Evolutionary conservation across 2,888 invertebrate genomes (phyloP).

Genomic region (Dynastes tityus): DNA sequence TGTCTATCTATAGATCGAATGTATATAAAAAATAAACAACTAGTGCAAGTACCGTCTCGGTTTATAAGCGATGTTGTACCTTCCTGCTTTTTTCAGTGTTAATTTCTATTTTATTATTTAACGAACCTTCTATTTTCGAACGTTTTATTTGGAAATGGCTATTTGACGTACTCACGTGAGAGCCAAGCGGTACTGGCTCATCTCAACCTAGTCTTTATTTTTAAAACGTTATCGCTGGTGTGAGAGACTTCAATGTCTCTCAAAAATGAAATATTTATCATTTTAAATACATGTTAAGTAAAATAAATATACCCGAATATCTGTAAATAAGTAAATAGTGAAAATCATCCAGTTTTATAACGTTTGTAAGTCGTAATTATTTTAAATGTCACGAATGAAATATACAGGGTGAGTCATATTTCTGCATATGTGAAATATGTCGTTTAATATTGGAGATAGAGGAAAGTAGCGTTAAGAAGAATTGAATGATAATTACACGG

Average conservation of each 20-base stretch:
- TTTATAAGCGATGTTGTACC: conserved; percentile 6
- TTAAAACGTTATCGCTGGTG: conserved; percentile 33
- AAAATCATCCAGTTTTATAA: background rate
- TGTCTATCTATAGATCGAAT: conserved; percentile 3
- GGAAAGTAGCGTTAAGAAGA: too few species aligned
- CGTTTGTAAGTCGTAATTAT: background rate
- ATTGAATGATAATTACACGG: too few species aligned
- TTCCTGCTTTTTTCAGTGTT: conserved; percentile 1
- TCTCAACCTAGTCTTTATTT: conserved; percentile 35
- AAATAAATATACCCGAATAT: conserved; percentile 3
- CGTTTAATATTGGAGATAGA: too few species aligned
- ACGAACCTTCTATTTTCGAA: conserved; percentile 43
- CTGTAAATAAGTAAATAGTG: conserved; percentile 25
- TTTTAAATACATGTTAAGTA: conserved; percentile 17
- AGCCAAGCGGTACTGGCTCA: conserved; percentile 2
- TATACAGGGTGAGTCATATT: too few species aligned
- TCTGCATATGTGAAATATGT: too few species aligned
- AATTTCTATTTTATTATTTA: conserved; percentile 24
- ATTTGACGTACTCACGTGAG: conserved; percentile 10
- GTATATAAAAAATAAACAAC: conserved; percentile 7
- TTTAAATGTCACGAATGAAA: background rate
- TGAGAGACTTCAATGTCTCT: conserved; percentile 22
- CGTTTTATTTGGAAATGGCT: conserved; percentile 39
- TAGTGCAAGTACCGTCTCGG: conserved; percentile 5
- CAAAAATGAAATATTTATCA: conserved; percentile 39